Evolutionary conservation across 2,888 invertebrate genomes (phyloP).

Genomic region (Chalcis sispes): DNA sequence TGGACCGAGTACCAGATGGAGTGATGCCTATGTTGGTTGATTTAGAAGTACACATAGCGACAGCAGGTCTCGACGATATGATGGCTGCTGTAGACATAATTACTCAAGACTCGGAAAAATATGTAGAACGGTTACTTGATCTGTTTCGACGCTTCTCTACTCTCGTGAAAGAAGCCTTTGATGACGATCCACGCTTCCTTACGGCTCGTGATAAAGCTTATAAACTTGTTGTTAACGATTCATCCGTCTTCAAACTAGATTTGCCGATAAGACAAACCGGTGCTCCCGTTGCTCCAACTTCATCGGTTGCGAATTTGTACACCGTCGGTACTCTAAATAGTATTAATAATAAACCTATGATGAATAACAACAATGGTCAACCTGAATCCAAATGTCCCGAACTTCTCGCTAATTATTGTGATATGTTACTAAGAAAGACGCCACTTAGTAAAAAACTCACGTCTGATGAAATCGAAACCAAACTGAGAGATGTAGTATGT

Average conservation of each 20-base stretch:
- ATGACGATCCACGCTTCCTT: constrained; percentile 97
- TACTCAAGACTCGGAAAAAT: constrained; percentile 98
- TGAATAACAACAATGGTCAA: constrained; percentile 74
- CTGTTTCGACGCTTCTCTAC: constrained; percentile 95
- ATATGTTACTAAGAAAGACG: constrained; percentile 97
- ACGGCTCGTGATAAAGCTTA: constrained; percentile 99
- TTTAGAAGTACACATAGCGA: constrained; percentile 94
- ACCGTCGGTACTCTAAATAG: constrained; percentile 10
- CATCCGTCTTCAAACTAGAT: constrained; percentile 87
- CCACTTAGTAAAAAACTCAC: constrained; percentile 97
- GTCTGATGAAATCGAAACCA: constrained; percentile 96
- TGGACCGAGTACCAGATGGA: constrained; percentile 93
- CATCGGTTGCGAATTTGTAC: constrained; percentile 4
- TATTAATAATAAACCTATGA: constrained; percentile 64
- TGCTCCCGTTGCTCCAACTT: constrained; percentile 79
- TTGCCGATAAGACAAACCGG: constrained; percentile 69
- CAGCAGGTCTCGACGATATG: constrained; percentile 97
- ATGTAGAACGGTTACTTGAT: constrained; percentile 95
- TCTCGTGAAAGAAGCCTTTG: constrained; percentile 95
- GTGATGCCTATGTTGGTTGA: constrained; percentile 94
- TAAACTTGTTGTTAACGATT: constrained; percentile 98
- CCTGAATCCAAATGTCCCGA: constrained; percentile 99
- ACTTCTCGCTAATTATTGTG: constrained; percentile 99
- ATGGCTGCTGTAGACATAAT: constrained; percentile 96
- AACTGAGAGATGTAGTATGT: constrained; percentile 91